Base-by-base conservation (phyloP, 1,140 invertebrate species). In the Pseudomyrmex dendroicus region DNA sequence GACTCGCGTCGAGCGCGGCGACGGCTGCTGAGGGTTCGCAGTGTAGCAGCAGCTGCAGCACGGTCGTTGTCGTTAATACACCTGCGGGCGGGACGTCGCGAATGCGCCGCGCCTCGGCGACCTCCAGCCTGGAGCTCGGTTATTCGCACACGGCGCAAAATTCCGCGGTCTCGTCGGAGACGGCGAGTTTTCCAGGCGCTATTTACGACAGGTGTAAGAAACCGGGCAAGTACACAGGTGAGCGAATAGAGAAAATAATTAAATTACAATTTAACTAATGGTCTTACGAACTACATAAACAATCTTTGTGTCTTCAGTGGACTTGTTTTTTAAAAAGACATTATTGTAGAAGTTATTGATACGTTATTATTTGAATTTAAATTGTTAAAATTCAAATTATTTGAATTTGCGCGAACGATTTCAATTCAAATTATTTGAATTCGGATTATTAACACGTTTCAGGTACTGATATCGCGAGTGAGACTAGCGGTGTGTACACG, bases 121-220 rank as follows among this genome's bases (percentile, higher is more conserved):
- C 95, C 13, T 97, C 97, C 72, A 97, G 97, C 89, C 93, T 97
- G 86, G 97, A 98, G 93, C 92, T 97, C 61, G 97, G 97, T 48
- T 97, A 96, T 87, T 97, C 97, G 82, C 97, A 97, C 90, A 97
- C 97, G 2, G 96, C 97, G 10, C 97, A 98, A 93, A 97, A 97
- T 91, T 97, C 97, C 1, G 95, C 96, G 20, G 90, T 97, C 46
- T 94, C 93, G 15, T 89, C 92, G 0, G 94, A 95, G 73, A 91
- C 93, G 17, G 88, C 92, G 7, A 93, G 91, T 68, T 95, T 94
- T 84, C 93, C 94, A 10, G 93, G 94, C 46, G 94, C 93, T 13
- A 95, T 95, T 90, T 95, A 95, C 61, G 94, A 95, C 59, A 89
- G 94, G 56, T 93, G 93, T 66, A 94, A 92, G 76, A 94, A 94